Evolutionary conservation across 30 jellyfish, hydroid and myxozoan genomes (phyloP).

Genomic region (Rhopilema esculentum): DNA sequence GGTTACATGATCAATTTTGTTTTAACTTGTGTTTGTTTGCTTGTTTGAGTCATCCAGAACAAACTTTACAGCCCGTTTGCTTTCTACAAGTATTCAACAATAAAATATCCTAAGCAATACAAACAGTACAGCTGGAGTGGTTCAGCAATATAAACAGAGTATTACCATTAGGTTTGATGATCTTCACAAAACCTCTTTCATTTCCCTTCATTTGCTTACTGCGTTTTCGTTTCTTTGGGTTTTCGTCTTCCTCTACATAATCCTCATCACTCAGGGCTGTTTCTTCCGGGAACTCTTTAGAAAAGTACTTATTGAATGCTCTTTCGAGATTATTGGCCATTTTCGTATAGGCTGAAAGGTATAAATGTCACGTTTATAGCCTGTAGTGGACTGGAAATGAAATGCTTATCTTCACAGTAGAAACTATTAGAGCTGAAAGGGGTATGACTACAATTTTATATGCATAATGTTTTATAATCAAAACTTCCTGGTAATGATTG

Average conservation of each 20-base stretch:
- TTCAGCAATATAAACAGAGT: background rate
- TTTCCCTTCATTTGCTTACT: conserved; percentile 6
- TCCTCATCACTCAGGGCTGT: conserved; percentile 81
- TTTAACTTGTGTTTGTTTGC: too few species aligned
- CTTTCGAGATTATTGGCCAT: conserved; percentile 83
- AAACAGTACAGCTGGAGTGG: too few species aligned
- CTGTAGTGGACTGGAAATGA: conserved; percentile 3
- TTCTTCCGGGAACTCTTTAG: conserved; percentile 90
- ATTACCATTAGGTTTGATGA: background rate
- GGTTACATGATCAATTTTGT: too few species aligned
- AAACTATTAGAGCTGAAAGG: too few species aligned
- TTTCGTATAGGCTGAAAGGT: conserved; percentile 88
- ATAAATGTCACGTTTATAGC: too few species aligned
- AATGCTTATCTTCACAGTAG: too few species aligned
- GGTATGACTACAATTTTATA: background rate
- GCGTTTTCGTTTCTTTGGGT: conserved; percentile 51
- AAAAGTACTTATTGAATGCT: conserved; percentile 71
- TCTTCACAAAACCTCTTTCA: conserved; percentile 9
- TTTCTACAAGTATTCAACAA: too few species aligned
- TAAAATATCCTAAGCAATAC: too few species aligned
- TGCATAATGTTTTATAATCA: background rate
- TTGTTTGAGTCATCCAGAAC: too few species aligned
- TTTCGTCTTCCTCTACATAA: conserved; percentile 79
- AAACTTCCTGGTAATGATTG: too few species aligned
- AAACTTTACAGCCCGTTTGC: too few species aligned